Evolutionary conservation across 2,113 vertebrate species (phyloP), one percentile per base, ranked within the genome.

Genomic region (Eleginops maclovinus): DNA sequence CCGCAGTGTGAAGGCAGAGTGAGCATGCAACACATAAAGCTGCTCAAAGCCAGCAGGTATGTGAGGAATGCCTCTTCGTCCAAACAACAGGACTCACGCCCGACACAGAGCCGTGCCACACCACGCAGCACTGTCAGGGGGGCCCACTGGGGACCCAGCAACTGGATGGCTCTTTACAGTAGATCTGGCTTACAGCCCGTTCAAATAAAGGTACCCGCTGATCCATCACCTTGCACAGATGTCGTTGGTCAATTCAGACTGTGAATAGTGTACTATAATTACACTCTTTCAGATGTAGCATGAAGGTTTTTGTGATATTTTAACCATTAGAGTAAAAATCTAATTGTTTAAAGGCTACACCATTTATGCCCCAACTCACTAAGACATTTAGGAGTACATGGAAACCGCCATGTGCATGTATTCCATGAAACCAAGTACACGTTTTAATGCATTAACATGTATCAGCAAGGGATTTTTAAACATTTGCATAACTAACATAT

Each of bases 21-120:
- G 77, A 84, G 87, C 86, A 83, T 79, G 87, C 84, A n/a, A 72
- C 84, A 84, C 85, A 90, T 87, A 91, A 89, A 92, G 90, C 88
- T 86, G 86, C 86, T 89, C 88, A 90, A 91, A 92, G 91, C 89
- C 92, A 89, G 88, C 92, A 93, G 93, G 92, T 94, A 93, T 93
- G 91, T 87, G 89, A 89, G 92, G 93, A 93, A 93, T 93, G 88
- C 90, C 83, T 92, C 88, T 90, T 86, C 85, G 58, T 91, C 84
- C 89, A 93, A 94, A 92, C 92, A 92, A 91, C 87, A 83, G 87
- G 83, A 92, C 87, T 90, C 83, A 69, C 80, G 76, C 83, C 87
- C 72, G 60, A 82, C 68, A 85, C 82, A 69, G 83, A 88, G 85
- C 83, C 81, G 63, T 61, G 67, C 79, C 83, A 83, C 76, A 59